phyloP scores from a whole-genome alignment of 2,888 invertebrate species.

The Vesta saturnalis region DNA sequence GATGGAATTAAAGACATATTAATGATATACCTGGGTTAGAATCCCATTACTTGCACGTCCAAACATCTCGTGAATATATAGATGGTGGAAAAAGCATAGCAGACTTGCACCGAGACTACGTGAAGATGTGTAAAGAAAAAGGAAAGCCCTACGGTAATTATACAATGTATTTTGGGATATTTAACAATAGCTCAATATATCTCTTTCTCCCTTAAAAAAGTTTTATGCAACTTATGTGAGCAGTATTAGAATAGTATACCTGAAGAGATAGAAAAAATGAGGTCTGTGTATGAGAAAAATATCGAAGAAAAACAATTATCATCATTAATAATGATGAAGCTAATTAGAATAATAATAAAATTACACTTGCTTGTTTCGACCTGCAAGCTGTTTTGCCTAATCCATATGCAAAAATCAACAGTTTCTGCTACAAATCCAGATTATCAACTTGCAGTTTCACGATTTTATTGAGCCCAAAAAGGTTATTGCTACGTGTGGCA shows the following conservation, averaged over 20 bases:
- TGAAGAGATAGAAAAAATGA: background rate
- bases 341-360: constrained; percentile 13
- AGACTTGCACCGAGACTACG: constrained; percentile 4
- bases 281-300: constrained; percentile 26
- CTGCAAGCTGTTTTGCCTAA: constrained; percentile 46
- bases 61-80: constrained; percentile 1
- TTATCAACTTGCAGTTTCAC: constrained; percentile 49
- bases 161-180: constrained; percentile 16
- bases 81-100: constrained; percentile 1
- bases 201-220: too few relatives aligned
- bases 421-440: constrained; percentile 51
- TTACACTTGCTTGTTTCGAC: constrained; percentile 33
- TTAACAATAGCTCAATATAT: constrained; percentile 19
- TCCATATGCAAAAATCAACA: constrained; percentile 49
- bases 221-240: constrained; percentile 42
- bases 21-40: constrained; percentile 40
- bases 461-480: constrained; percentile 45
- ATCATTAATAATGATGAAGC: constrained; percentile 23
- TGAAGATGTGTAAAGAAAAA: background rate
- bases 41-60: background rate
- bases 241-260: constrained; percentile 30
- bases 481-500: constrained; percentile 52
- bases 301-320: constrained; percentile 29
- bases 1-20: constrained; percentile 34
- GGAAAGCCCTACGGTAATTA: background rate